Evolutionary conservation across 2,113 vertebrate genomes (phyloP), one percentile per base, ranked within the genome.

Genomic region (Neolamprologus variostigma): DNA sequence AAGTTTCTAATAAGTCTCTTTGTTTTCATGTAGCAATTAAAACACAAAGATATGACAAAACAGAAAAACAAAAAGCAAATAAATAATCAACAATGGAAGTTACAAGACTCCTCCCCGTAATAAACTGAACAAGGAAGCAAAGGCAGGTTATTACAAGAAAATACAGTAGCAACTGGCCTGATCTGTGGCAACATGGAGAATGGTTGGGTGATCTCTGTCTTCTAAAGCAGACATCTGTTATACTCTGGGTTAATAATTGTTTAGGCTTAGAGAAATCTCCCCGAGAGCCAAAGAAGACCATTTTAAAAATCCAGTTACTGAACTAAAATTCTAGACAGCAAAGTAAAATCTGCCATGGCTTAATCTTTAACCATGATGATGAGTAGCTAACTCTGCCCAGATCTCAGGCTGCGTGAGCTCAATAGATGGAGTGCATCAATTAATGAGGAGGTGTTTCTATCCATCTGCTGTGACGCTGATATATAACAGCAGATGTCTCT

Each of bases 381-480:
- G 23, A 17, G 71, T 76, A 13, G 0, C 45, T 6, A 51, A 51
- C 45, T 33, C 73, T 51, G 6, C 26, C 45, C 71, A 31, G 45
- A 76, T 19, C 42, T 47, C 14, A 78, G 16, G 71, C 71, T 78
- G 16, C 3, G 0, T 76, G 0, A 4, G 71, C 42, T 50, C 23
- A 50, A 19, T 50, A 78, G 42, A 47, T n/a, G 45, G 26, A n/a
- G 26, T 12, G 21, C 42, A 50, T 51, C 42, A 50, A 31, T 50
- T 50, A 78, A 50, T 31, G 71, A 78, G 42, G 26, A 78, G 73
- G 17, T 17, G 45, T 78, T 78, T 78, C 71, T 50, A 50, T 33
- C 45, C 17, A 51, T 78, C 73, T 78, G 71, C 26, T 28, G 2
- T 31, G 73, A 78, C 0, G 10, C 26, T 9, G 10, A 78, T 33